A percentile compares a stretch with the other conserved stretches of the same genome.
phyloP scores from a whole-genome alignment of 2,888 invertebrate species.

The Schizaphis graminum region DNA sequence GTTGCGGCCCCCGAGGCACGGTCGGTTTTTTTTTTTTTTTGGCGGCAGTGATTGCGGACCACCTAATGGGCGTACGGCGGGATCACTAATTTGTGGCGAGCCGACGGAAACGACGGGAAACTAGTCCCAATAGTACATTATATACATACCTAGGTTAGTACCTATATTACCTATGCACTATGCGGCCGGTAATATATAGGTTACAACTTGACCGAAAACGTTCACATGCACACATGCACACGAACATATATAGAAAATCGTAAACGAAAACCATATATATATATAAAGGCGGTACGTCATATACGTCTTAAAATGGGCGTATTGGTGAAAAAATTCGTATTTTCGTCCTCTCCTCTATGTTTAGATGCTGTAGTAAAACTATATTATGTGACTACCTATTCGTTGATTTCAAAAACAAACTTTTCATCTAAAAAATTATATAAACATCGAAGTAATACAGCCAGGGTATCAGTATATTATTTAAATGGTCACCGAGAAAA shows the following conservation, averaged over 20 bases:
- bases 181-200: background rate
- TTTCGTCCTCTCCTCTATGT: background rate
- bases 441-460: background rate
- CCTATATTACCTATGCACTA: background rate
- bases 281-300: background rate
- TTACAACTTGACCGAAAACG: conserved; percentile 13
- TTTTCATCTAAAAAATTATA: background rate
- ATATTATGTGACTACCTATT: background rate
- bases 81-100: conserved; percentile 55
- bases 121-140: conserved; percentile 21
- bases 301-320: background rate
- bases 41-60: conserved; percentile 41
- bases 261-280: background rate
- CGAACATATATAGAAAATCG: background rate
- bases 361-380: background rate
- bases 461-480: background rate
- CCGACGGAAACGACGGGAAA: conserved; percentile 50
- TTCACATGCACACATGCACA: background rate
- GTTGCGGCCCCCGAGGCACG: conserved; percentile 41
- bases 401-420: background rate
- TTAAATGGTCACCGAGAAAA: background rate
- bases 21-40: conserved; percentile 33
- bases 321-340: background rate
- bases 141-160: background rate
- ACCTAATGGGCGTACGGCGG: conserved; percentile 42